phyloP scores from a whole-genome alignment of 2,113 vertebrate genomes.

The Tympanuchus pallidicinctus region DNA sequence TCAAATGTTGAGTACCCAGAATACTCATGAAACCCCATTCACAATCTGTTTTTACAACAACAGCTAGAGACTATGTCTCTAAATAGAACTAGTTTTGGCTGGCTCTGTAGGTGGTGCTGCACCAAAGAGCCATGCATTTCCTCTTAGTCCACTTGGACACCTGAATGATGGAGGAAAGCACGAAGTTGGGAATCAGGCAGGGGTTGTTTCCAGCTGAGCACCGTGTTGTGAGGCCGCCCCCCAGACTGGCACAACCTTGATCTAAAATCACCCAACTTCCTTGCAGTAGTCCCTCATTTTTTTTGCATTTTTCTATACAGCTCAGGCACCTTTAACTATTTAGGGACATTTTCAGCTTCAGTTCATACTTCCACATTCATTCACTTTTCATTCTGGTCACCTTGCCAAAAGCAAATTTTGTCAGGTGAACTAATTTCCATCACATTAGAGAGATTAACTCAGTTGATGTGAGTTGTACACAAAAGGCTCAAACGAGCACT shows the following conservation, averaged over 20 bases:
- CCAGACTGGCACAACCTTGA: not conserved
- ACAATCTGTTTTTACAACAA: not conserved
- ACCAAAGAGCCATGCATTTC: not conserved
- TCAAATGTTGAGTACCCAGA: not conserved
- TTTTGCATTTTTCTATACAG: not conserved
- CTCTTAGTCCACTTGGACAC: not conserved
- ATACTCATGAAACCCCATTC: not conserved
- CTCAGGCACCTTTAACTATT: not conserved
- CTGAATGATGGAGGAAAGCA: not conserved
- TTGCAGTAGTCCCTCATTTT: not conserved
- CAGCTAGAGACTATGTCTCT: not conserved
- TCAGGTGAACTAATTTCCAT: conserved; percentile 50
- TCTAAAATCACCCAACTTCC: not conserved
- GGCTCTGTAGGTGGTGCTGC: not conserved
- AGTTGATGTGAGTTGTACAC: conserved; percentile 5
- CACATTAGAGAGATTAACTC: conserved; percentile 53
- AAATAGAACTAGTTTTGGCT: not conserved
- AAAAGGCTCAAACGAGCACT: not conserved
- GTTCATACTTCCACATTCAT: not conserved
- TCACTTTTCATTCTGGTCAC: conserved; percentile 42
- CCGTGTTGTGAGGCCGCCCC: not conserved
- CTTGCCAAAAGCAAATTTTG: conserved; percentile 56
- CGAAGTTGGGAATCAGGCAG: not conserved
- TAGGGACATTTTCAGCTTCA: not conserved
- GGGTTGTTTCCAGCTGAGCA: not conserved